Percentiles rank a stretch among this genome's conserved stretches.
Conservation (phyloP, 2,113 vertebrate species). For the Cynocephalus volans region DNA sequence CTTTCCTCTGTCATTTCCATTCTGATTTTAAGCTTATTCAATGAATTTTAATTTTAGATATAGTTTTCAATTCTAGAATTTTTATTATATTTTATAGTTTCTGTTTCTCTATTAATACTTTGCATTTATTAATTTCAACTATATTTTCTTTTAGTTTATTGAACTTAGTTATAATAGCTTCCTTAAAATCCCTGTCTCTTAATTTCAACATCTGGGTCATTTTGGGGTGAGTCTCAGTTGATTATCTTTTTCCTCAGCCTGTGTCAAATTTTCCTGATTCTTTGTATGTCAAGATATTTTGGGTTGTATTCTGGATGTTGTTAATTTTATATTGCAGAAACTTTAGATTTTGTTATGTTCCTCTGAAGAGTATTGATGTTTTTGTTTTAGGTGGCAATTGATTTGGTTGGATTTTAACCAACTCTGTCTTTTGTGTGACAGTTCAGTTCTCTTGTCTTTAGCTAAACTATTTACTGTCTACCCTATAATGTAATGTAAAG, state of each 20-base stretch:
- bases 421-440: background rate
- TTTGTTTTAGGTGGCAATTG: background rate
- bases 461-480: background rate
- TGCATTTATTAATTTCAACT: background rate
- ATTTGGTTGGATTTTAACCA: background rate
- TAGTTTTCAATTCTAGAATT: background rate
- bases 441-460: background rate
- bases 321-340: background rate
- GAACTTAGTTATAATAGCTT: background rate
- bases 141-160: background rate
- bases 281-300: background rate
- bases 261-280: background rate
- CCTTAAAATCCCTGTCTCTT: background rate
- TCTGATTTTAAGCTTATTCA: background rate
- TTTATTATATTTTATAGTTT: background rate
- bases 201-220: background rate
- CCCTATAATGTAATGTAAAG: background rate
- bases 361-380: background rate
- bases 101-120: background rate
- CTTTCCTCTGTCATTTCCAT: background rate
- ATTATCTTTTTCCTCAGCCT: background rate
- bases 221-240: background rate
- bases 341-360: background rate
- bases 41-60: background rate
- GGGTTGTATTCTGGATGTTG: background rate